phyloP scores from a whole-genome alignment of 2,113 vertebrate species.

The Anhinga anhinga region DNA sequence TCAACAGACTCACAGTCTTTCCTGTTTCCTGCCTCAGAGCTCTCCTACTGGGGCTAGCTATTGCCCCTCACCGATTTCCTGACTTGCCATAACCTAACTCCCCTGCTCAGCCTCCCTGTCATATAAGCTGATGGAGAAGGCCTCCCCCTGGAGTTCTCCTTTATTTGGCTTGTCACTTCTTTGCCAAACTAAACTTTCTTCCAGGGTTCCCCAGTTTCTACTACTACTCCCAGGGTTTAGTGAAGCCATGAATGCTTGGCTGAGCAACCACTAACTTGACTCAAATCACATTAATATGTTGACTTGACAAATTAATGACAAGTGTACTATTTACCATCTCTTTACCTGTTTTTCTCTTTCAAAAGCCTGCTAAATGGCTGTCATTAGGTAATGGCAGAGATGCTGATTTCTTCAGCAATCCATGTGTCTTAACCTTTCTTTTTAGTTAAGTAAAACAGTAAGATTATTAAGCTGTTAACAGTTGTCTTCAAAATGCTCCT shows the following conservation, averaged over 20 bases:
- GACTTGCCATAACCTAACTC: neutral
- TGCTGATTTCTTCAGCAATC: neutral
- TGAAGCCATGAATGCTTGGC: neutral
- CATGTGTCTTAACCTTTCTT: neutral
- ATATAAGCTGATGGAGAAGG: neutral
- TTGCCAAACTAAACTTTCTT: conserved; percentile 40
- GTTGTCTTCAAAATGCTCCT: neutral
- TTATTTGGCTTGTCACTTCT: neutral
- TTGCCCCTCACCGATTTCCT: neutral
- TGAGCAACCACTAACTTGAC: neutral
- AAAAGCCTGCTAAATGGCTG: neutral
- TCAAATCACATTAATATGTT: neutral
- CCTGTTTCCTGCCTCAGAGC: conserved; percentile 13
- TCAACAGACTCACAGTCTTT: conserved; percentile 9
- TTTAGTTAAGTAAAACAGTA: neutral
- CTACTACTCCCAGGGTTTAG: neutral
- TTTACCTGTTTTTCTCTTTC: neutral
- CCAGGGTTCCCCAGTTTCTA: neutral
- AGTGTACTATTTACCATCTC: neutral
- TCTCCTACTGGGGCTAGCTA: neutral
- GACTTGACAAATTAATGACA: conserved; percentile 15
- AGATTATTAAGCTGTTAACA: neutral
- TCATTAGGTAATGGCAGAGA: neutral
- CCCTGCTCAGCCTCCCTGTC: neutral
- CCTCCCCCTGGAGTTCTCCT: neutral